Evolutionary conservation across 2,888 invertebrate species (phyloP).

Genomic region (Cantharis rufa): DNA sequence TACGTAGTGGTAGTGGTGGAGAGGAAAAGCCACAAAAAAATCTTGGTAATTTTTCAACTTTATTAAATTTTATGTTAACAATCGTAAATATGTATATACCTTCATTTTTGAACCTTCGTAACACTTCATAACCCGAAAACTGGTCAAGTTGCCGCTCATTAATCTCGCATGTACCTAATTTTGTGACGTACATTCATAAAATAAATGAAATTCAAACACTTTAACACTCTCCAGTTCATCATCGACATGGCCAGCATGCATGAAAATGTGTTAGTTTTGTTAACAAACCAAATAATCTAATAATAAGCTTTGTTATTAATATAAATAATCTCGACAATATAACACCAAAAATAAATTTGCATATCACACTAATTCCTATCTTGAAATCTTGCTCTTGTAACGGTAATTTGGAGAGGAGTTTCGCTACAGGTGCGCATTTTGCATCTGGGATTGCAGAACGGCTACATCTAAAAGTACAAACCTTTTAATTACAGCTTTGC

Average conservation of each 20-base stretch:
- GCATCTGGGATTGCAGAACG: conserved; percentile 23
- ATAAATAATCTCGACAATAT: background rate
- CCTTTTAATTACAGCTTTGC: background rate
- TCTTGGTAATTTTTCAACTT: background rate
- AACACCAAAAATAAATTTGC: background rate
- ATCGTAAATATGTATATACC: background rate
- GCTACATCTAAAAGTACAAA: conserved; percentile 26
- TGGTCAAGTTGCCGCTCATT: background rate
- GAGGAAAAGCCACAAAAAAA: background rate
- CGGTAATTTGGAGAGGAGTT: background rate
- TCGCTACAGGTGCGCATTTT: conserved; percentile 22
- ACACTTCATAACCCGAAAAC: background rate
- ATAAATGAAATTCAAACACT: background rate
- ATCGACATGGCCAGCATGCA: conserved; percentile 7
- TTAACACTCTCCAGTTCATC: background rate
- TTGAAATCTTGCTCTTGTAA: background rate
- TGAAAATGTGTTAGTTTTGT: background rate
- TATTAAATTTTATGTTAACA: background rate
- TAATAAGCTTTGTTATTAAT: background rate
- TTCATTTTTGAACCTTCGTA: background rate
- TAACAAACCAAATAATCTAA: conserved; percentile 1
- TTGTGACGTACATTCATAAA: background rate
- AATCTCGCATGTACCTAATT: background rate
- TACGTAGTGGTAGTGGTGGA: background rate
- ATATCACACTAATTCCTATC: background rate